Evolutionary conservation across 2,113 vertebrate species (phyloP), one percentile per base, ranked within the genome.

Genomic region (Copsychus sechellarum): DNA sequence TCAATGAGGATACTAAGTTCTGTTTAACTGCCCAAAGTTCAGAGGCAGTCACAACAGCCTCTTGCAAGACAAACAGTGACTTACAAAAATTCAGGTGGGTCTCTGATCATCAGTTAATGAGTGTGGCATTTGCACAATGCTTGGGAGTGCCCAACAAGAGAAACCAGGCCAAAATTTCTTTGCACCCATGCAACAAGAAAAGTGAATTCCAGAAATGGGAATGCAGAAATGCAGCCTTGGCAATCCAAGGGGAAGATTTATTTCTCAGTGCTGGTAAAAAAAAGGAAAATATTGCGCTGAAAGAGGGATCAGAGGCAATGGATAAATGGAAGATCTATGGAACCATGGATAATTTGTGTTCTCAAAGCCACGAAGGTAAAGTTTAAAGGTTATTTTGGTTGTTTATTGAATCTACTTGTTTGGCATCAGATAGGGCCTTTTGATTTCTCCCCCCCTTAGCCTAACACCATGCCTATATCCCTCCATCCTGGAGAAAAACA

Each of bases 31-130:
- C 95, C 40, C 38, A 98, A 24, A 98, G 78, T 19, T 70, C 98
- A 81, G 97, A 64, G 12, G 72, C 73, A 0, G 36, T 99, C 22
- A 97, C 97, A 9, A 94, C 97, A 13, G 92, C 95, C 2, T 1
- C 6, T 8, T 99, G 99, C 54, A 86, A 98, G 36, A 97, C 96
- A 9, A 95, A 87, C 13, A 97, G 45, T 9, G 97, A 98, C 6
- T 84, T 98, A 5, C 99, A 99, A 96, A 98, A 98, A 67, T 99
- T 99, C 92, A 98, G 97, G 31, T 99, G 99, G 99, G 97, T 98
- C 43, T 99, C 99, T 2, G 92, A 98, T 24, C 97, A 94, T 5
- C 98, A 98, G 14, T 2, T 99, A 71, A 98, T 99, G 95, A 99
- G 97, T 1, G 1, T 99, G 38, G 98, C 98, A 5, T 97, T 98